Conservation (phyloP, 2,797 vertebrate species). For the Triplophysa bombifrons region DNA sequence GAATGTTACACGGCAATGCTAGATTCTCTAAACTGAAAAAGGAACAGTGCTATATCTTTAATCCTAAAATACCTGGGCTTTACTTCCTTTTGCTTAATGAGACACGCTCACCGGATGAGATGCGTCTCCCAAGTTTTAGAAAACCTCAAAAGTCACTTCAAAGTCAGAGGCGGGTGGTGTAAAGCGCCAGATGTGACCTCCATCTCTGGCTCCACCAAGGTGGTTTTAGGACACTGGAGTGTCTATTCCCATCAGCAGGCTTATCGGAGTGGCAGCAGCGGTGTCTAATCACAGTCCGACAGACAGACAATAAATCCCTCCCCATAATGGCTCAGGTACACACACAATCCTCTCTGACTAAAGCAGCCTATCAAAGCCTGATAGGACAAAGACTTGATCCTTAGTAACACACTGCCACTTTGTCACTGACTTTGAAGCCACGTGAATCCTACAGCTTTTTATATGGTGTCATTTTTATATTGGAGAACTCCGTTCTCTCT, state of each 20-base stretch:
- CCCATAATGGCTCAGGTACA: slow-evolving; percentile 58
- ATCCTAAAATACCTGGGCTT: slow-evolving; percentile 46
- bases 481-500: slow-evolving; percentile 36
- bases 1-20: slow-evolving; percentile 46
- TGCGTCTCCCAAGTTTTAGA: slow-evolving; percentile 36
- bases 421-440: slow-evolving; percentile 35
- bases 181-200: slow-evolving; percentile 51
- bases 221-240: slow-evolving; percentile 63
- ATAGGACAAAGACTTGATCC: slow-evolving; percentile 43
- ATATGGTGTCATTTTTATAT: neutral
- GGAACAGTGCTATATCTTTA: slow-evolving; percentile 29
- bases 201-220: slow-evolving; percentile 50
- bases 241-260: slow-evolving; percentile 64
- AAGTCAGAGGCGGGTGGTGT: slow-evolving; percentile 53
- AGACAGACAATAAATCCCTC: slow-evolving; percentile 66
- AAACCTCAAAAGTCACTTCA: slow-evolving; percentile 59
- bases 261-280: slow-evolving; percentile 77
- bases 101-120: slow-evolving; percentile 26
- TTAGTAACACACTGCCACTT: slow-evolving; percentile 34
- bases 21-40: slow-evolving; percentile 32
- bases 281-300: slow-evolving; percentile 73
- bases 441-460: neutral
- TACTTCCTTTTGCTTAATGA: slow-evolving; percentile 30
- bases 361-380: slow-evolving; percentile 26
- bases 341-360: slow-evolving; percentile 45